These are phyloP conservation scores for Carapus acus DNA, from an alignment of 2,797 vertebrate genomes.

Conservation along the genomic window DNA sequence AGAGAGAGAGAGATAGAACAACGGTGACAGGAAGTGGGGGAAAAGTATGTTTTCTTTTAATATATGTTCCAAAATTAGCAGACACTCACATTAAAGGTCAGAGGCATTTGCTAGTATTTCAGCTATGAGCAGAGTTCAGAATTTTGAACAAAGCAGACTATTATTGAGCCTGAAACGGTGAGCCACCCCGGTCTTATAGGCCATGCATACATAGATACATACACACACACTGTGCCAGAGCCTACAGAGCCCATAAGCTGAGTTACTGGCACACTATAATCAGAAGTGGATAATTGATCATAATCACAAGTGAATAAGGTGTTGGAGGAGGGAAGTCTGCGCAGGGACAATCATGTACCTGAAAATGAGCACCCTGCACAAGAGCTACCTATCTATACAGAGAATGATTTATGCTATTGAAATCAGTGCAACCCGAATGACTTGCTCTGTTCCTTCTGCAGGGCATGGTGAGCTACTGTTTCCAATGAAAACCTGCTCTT, in stretches of 20 bases:
- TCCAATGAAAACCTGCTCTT: slow-evolving; percentile 18
- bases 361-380: slow-evolving; percentile 56
- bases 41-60: neutral
- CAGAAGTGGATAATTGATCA: slow-evolving; percentile 69
- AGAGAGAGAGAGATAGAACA: slow-evolving; percentile 37
- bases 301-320: slow-evolving; percentile 64
- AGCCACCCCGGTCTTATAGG: too few relatives aligned
- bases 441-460: slow-evolving; percentile 23
- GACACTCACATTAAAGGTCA: neutral
- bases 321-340: slow-evolving; percentile 55
- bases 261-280: slow-evolving; percentile 66
- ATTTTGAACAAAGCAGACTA: slow-evolving; percentile 6
- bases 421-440: slow-evolving; percentile 24
- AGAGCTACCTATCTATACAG: slow-evolving; percentile 41
- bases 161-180: slow-evolving; percentile 23
- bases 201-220: too few relatives aligned
- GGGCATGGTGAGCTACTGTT: slow-evolving; percentile 31
- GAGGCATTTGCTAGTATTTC: neutral
- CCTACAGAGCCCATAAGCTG: slow-evolving; percentile 56
- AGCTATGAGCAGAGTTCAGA: neutral
- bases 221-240: too few relatives aligned
- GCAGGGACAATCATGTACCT: slow-evolving; percentile 61
- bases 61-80: neutral
- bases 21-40: too few relatives aligned
- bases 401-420: slow-evolving; percentile 48